Evolutionary conservation across 1,140 invertebrate genomes (phyloP), one percentile per base, ranked within the genome.

Genomic region (Drepana arcuata): DNA sequence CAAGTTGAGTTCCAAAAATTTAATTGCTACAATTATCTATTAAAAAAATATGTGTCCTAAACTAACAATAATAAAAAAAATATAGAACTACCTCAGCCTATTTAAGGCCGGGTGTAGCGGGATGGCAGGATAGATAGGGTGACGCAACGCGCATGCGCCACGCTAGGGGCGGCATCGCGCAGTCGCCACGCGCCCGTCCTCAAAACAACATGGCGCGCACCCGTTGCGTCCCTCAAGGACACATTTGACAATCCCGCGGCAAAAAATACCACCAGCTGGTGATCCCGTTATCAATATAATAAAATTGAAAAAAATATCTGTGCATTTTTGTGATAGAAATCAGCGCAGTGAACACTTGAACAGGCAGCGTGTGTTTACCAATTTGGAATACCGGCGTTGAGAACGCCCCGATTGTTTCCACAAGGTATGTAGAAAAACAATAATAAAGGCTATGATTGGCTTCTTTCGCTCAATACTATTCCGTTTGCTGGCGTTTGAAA

Each of bases 121-220:
- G 45, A 36, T 44, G 44, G 32, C 34, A 37, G 40, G 23, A 42
- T 35, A 21, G 23, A 35, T 34, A 49, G 69, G 63, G 72, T 75
- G 66, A 72, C 70, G 69, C 66, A 65, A 30, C 34, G 48, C 61
- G 69, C 72, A 61, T 68, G 75, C 75, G 72, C 54, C 37, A 39
- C 41, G 42, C 55, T 48, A 66, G 64, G 73, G 75, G 72, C 68
- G 62, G 70, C 57, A 21, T 9, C 60, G 72, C 73, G 74, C 74
- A 80, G 75, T 80, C 69, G 70, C 61, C 71, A 71, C 72, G 71
- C 75, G 75, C 67, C 61, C 59, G 69, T 69, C 61, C 64, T 59
- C 54, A 56, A 69, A 59, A 55, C 60, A 74, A 75, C 67, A 78
- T 78, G 75, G 73, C 73, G 73, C 46, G n/a, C n/a, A n/a, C 21